phyloP scores from a whole-genome alignment of 2,888 invertebrate genomes.

The Plebejus melissa region DNA sequence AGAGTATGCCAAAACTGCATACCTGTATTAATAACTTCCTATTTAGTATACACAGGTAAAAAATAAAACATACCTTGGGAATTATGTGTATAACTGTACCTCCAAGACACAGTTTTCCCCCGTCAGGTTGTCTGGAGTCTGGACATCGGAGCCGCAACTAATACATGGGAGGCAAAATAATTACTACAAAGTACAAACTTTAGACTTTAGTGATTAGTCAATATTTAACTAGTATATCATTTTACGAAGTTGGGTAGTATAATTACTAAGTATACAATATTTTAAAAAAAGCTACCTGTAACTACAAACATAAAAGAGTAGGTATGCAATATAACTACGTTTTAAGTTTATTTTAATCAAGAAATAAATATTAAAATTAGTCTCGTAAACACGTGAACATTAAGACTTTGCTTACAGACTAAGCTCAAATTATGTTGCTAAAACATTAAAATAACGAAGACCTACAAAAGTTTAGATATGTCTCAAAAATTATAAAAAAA shows the following conservation, averaged over 20 bases:
- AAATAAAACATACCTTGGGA: not conserved
- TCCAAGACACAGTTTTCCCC: not conserved
- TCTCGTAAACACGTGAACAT: not conserved
- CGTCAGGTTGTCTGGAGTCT: not conserved
- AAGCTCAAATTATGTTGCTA: not conserved
- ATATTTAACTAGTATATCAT: not conserved
- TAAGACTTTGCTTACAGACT: not conserved
- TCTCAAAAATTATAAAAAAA: not conserved
- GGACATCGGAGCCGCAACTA: not conserved
- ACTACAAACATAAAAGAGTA: not conserved
- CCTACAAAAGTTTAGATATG: slow-evolving; percentile 10
- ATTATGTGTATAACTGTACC: not conserved
- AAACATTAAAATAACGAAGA: not conserved
- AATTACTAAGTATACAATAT: too few species aligned
- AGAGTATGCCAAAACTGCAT: too few species aligned
- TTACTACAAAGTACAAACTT: not conserved
- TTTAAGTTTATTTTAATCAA: not conserved
- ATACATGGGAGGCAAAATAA: slow-evolving; percentile 2
- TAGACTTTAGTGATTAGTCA: not conserved
- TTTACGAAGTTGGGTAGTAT: not conserved
- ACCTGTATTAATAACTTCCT: too few species aligned
- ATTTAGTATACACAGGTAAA: not conserved
- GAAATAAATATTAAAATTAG: slow-evolving; percentile 15
- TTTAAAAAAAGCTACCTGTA: too few species aligned
- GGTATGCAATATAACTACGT: not conserved